Percentiles rank a stretch among this genome's conserved stretches.
Conservation (phyloP, 2,113 vertebrate species). For the Paramormyrops kingsleyae region DNA sequence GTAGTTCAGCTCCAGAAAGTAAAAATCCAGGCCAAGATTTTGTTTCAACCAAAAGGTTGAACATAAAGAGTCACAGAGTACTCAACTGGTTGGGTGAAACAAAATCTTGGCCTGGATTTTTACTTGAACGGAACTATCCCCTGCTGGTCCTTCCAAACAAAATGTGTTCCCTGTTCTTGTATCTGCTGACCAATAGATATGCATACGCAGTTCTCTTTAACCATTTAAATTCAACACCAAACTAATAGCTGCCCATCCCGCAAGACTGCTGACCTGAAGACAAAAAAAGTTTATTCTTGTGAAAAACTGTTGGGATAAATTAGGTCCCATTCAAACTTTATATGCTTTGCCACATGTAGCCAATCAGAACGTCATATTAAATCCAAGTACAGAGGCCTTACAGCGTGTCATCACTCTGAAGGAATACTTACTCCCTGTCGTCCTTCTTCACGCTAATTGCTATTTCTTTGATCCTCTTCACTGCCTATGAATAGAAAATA, state of each 20-base stretch:
- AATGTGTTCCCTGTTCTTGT: background rate
- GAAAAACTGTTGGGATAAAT: background rate
- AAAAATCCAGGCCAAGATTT: background rate
- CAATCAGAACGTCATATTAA: background rate
- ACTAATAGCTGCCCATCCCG: background rate
- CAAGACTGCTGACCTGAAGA: background rate
- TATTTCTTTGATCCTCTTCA: slow-evolving; percentile 84
- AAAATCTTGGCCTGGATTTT: background rate
- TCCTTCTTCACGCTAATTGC: slow-evolving; percentile 84
- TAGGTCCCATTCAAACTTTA: background rate
- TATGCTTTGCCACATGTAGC: background rate
- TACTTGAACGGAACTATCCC: background rate
- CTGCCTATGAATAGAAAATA: slow-evolving; percentile 63
- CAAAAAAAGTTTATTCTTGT: background rate
- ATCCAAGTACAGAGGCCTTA: background rate
- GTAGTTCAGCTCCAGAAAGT: background rate
- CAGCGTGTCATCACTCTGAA: background rate
- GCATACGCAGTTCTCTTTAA: background rate
- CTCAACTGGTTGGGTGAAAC: background rate
- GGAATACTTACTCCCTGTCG: slow-evolving; percentile 76
- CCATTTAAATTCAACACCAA: background rate
- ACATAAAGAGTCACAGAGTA: background rate
- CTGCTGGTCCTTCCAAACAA: background rate
- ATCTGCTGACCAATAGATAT: background rate
- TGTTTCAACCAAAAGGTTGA: background rate